Percentiles rank a stretch among this genome's conserved stretches.
Conservation (phyloP, 2,113 vertebrate genomes). For the Gnathonemus longibarbis region DNA sequence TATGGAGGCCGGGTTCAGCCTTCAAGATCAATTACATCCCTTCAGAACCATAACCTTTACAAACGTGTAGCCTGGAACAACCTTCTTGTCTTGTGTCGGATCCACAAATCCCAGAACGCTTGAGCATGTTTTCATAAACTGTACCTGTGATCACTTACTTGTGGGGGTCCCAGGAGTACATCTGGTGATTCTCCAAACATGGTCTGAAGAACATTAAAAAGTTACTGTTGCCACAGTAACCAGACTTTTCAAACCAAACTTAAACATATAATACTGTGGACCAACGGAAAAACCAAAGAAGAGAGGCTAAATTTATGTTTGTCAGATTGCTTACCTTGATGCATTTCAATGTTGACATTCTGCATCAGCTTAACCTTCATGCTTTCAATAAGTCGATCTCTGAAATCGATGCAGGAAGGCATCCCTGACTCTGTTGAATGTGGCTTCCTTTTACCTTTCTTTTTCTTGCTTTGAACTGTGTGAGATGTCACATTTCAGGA, state of each 20-base stretch:
- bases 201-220: not conserved
- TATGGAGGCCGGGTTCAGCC: not conserved
- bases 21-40: not conserved
- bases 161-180: not conserved
- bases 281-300: no score
- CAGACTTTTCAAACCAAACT: not conserved
- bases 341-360: not conserved
- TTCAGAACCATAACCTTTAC: not conserved
- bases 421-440: not conserved
- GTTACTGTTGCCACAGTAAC: not conserved
- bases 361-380: not conserved
- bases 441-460: not conserved
- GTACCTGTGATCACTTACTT: not conserved
- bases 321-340: not conserved
- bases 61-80: not conserved
- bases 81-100: not conserved
- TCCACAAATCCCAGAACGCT: not conserved
- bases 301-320: not conserved
- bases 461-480: not conserved
- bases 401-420: conserved; percentile 4
- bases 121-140: not conserved
- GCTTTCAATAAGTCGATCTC: not conserved
- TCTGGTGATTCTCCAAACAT: not conserved
- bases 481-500: conserved; percentile 6
- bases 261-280: not conserved